phyloP scores from a whole-genome alignment of 2,113 vertebrate genomes.

The Sakesphorus luctuosus region DNA sequence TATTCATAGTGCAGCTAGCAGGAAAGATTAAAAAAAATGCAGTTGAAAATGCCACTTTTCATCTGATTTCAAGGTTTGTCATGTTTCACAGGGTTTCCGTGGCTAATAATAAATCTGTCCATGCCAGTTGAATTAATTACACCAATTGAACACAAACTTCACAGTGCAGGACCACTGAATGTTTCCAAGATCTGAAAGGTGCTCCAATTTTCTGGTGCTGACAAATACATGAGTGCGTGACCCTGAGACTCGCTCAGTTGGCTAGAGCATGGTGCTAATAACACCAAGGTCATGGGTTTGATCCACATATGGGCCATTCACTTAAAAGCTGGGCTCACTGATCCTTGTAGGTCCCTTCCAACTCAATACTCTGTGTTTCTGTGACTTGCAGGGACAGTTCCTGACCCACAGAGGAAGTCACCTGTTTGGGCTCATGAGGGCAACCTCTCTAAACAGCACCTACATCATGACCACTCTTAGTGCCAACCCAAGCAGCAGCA shows the following conservation, averaged over 20 bases:
- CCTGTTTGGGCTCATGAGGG: background rate
- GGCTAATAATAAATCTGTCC: background rate
- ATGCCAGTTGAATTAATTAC: background rate
- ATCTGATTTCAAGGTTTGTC: background rate
- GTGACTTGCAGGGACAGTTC: background rate
- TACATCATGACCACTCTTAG: background rate
- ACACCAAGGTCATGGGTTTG: background rate
- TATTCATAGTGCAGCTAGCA: background rate
- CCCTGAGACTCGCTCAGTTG: background rate
- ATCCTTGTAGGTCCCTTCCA: background rate
- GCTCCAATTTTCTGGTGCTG: background rate
- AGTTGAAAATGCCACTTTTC: background rate
- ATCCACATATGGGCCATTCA: background rate
- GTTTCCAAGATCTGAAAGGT: background rate
- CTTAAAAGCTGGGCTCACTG: background rate
- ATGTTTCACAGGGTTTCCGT: background rate
- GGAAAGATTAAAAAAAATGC: background rate
- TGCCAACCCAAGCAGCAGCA: background rate
- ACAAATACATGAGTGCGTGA: background rate
- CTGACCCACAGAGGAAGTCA: rapidly evolving
- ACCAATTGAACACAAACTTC: background rate
- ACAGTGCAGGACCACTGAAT: background rate
- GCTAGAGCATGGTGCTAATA: background rate
- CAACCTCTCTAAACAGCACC: background rate
- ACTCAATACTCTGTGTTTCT: background rate